Base-by-base conservation (phyloP, 2,113 vertebrate genomes). In the Beaufortia kweichowensis region DNA sequence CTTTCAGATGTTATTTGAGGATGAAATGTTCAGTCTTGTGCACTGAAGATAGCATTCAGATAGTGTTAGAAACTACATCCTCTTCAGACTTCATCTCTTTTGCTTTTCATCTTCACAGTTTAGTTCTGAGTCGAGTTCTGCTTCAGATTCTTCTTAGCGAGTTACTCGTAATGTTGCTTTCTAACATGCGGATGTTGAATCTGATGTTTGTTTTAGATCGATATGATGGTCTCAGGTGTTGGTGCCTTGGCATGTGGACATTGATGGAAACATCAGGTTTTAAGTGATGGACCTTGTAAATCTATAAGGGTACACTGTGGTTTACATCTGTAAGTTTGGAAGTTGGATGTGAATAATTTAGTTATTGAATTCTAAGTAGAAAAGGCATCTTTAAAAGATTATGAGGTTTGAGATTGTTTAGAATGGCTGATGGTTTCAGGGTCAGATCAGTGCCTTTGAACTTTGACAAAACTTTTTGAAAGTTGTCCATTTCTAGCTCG, bases 21-120 rank as follows among this genome's bases (percentile, higher is more conserved):
- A 28, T 15, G 2, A 55, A 33, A 55, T 53, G 29, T n/a, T 55
- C 31, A 69, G n/a, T 28, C 48, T 53, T 53, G 48, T 23, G 28
- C 6, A 31, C 43, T 6, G 26, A 50, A 31, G 65, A 50, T 24
- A 21, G 5, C 5, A 24, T 21, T 67, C 64, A 67, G 7, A 26
- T 41, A 24, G 64, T 19, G 43, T 67, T 48, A 28, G 28, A 69
- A 69, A 23, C 66, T 9, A 53, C 26, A 55, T 55, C 5, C n/a
- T 23, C 31, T 19, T 33, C 46, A 33, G n/a, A 21, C 23, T 6
- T 53, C 28, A 26, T 5, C 41, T 65, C 9, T n/a, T 67, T 17
- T 29, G 19, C 4, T n/a, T 55, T 17, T 21, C 19, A 3, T 53
- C 28, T 33, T 14, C 61, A 64, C 21, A 17, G 21, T 41, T 53